Evolutionary conservation across 1,140 invertebrate species (phyloP), one percentile per base, ranked within the genome.

Genomic region (Himalopsyche phryganea): DNA sequence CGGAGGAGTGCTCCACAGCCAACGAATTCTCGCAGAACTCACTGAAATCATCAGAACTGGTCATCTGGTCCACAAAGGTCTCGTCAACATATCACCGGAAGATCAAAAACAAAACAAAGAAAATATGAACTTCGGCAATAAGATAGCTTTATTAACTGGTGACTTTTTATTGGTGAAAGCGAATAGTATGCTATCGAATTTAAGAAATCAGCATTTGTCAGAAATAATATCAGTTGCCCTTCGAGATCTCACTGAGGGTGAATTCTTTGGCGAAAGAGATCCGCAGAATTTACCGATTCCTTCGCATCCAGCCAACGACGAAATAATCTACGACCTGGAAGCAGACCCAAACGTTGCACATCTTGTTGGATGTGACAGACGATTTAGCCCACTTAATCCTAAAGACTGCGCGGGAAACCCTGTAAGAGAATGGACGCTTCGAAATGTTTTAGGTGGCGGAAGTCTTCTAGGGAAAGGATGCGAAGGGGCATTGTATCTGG

Each of bases 41-140:
- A 90, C 90, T 2, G 94, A 98, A 81, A 96, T 98, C 92, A 96
- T 97, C 61, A 84, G 94, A 63, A 95, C 91, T 32, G 92, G 92
- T 52, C 89, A 94, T 72, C 80, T 96, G 33, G 85, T 96, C 15
- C 94, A 98, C 70, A 89, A 92, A 78, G 89, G 90, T 61, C 78
- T 94, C 15, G 82, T 92, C 2, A 92, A 94, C 70, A 81, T 92
- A 59, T 67, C 71, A 2, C 14, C 65, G 6, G 79, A 82, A 61
- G 68, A 80, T 33, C 73, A 79, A 41, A 66, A 82, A 7, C 76
- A 83, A 53, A 84, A 87, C 41, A 84, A 85, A 76, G 83, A 85
- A 45, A 70, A 72, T 63, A 46, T 60, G 7, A 74, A 73, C 54
- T 92, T 91, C 76, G 92, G 92, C 1, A 95, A 96, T 65, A 95